Evolutionary conservation across 2,888 invertebrate species (phyloP).

Genomic region (Yponomeuta plumbellus): DNA sequence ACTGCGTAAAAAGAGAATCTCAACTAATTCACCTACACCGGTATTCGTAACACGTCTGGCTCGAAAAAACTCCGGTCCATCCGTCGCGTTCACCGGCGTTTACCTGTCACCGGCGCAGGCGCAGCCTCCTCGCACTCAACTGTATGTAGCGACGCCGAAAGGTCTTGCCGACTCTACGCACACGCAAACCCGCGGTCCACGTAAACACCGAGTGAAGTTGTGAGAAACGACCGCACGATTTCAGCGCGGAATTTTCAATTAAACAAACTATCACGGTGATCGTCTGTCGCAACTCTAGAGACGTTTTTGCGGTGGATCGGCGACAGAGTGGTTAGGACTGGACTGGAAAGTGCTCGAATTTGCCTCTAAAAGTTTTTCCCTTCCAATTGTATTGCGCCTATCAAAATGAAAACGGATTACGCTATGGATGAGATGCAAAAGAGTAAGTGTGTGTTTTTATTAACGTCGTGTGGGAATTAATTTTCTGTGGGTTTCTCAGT

Average conservation of each 20-base stretch:
- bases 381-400: not conserved
- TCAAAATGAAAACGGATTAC: slow-evolving; percentile 73
- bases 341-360: slow-evolving; percentile 49
- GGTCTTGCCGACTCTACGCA: slow-evolving; percentile 16
- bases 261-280: slow-evolving; percentile 47
- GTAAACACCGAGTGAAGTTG: not conserved
- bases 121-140: slow-evolving; percentile 18
- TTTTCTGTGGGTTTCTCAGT: not conserved
- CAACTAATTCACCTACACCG: not conserved
- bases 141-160: slow-evolving; percentile 22
- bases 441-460: slow-evolving; percentile 49
- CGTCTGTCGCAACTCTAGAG: slow-evolving; percentile 34
- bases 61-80: not conserved
- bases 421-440: slow-evolving; percentile 73
- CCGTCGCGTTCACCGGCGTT: not conserved
- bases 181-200: slow-evolving; percentile 7
- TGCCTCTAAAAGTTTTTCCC: slow-evolving; percentile 26
- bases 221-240: slow-evolving; percentile 20
- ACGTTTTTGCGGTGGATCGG: slow-evolving; percentile 40
- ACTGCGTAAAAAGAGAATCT: not conserved
- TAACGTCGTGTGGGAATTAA: not conserved
- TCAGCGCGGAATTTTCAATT: slow-evolving; percentile 53
- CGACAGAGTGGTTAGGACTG: slow-evolving; percentile 39
- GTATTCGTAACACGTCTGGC: not conserved
- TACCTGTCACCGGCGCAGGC: slow-evolving; percentile 1